Percentiles rank a stretch among this genome's conserved stretches.
Conservation (phyloP, 2,888 invertebrate species). For the Odontomyia ornata region DNA sequence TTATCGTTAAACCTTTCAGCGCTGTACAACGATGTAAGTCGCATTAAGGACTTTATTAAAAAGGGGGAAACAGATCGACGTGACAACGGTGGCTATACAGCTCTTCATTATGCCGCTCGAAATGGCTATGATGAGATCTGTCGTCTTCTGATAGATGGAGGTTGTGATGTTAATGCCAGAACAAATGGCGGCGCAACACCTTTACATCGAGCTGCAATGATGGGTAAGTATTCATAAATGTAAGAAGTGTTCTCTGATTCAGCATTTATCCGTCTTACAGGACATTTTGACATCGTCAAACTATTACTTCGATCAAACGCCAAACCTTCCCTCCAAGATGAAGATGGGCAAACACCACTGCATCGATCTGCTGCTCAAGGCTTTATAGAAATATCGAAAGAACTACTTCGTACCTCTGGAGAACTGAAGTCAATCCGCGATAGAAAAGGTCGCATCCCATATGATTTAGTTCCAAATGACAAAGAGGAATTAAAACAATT, state of each 20-base stretch:
- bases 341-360: slow-evolving; percentile 81
- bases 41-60: slow-evolving; percentile 69
- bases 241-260: not conserved
- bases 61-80: slow-evolving; percentile 70
- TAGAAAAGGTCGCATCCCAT: slow-evolving; percentile 64
- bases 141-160: slow-evolving; percentile 71
- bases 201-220: slow-evolving; percentile 82
- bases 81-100: slow-evolving; percentile 84
- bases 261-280: slow-evolving; percentile 58
- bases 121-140: slow-evolving; percentile 79
- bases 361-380: slow-evolving; percentile 76
- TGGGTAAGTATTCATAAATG: slow-evolving; percentile 65
- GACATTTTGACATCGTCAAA: slow-evolving; percentile 72
- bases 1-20: slow-evolving; percentile 65
- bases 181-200: slow-evolving; percentile 86
- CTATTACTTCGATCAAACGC: slow-evolving; percentile 74
- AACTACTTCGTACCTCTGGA: slow-evolving; percentile 56
- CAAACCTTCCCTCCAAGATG: slow-evolving; percentile 71
- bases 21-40: slow-evolving; percentile 76
- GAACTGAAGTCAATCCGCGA: slow-evolving; percentile 62
- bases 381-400: slow-evolving; percentile 61
- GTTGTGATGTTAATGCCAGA: slow-evolving; percentile 76
- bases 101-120: slow-evolving; percentile 89
- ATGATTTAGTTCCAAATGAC: slow-evolving; percentile 58
- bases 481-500: slow-evolving; percentile 45